A percentile compares a stretch with the other conserved stretches of the same genome.
phyloP scores from a whole-genome alignment of 2,888 invertebrate species.

The Pteria penguin region DNA sequence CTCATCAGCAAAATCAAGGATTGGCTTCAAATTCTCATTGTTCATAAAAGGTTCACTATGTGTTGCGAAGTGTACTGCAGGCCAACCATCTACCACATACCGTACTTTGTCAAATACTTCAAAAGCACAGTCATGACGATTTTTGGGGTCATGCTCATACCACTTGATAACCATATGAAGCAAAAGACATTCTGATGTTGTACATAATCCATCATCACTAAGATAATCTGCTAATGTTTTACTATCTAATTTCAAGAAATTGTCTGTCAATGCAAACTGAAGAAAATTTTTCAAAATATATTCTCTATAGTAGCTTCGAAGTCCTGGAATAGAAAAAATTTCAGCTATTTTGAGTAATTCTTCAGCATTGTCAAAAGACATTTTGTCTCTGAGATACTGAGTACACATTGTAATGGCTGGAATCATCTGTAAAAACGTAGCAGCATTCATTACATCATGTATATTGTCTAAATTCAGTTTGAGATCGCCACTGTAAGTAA shows the following conservation, averaged over 20 bases:
- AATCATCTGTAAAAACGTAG: constrained; percentile 57
- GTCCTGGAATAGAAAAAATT: constrained; percentile 49
- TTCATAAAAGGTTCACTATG: constrained; percentile 48
- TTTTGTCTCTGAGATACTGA: constrained; percentile 52
- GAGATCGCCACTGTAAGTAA: constrained; percentile 51
- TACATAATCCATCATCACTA: constrained; percentile 52
- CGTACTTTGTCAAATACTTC: constrained; percentile 56
- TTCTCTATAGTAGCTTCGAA: constrained; percentile 55
- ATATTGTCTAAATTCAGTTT: constrained; percentile 49
- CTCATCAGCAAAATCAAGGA: constrained; percentile 45
- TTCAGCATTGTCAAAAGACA: constrained; percentile 61
- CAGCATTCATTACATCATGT: constrained; percentile 53
- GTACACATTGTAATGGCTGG: constrained; percentile 53
- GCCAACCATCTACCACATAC: constrained; percentile 49
- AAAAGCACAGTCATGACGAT: constrained; percentile 44
- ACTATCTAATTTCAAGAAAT: constrained; percentile 55
- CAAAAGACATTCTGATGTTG: constrained; percentile 55
- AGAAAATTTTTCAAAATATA: constrained; percentile 57
- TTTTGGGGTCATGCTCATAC: constrained; percentile 53
- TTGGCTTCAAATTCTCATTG: constrained; percentile 46
- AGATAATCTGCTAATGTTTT: constrained; percentile 55
- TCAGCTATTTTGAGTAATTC: constrained; percentile 57
- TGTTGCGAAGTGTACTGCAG: constrained; percentile 46
- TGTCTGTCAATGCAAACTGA: constrained; percentile 55
- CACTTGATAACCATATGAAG: constrained; percentile 55